phyloP scores from a whole-genome alignment of 2,797 vertebrate species.

The Pantherophis alleghaniensis region DNA sequence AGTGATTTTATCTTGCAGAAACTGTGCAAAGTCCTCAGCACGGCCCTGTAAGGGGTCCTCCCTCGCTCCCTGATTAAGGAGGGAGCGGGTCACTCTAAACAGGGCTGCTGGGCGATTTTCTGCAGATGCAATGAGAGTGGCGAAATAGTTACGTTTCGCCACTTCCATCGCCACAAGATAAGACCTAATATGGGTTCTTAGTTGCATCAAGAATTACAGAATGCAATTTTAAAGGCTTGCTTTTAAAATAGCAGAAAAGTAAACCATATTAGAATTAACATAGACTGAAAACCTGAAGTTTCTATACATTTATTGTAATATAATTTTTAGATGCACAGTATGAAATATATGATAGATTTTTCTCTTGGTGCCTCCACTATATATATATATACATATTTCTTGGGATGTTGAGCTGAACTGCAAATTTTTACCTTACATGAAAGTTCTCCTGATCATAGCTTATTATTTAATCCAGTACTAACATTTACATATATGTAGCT shows the following conservation, averaged over 20 bases:
- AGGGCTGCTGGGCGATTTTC: too few species aligned
- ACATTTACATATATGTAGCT: not conserved
- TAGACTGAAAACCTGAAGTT: not conserved
- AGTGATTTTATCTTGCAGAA: too few species aligned
- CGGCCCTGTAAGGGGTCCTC: too few species aligned
- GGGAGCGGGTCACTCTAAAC: too few species aligned
- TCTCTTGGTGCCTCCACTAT: not conserved
- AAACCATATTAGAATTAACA: not conserved
- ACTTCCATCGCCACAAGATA: too few species aligned
- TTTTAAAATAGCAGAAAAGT: not conserved
- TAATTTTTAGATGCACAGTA: not conserved
- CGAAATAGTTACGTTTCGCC: too few species aligned
- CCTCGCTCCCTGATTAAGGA: too few species aligned
- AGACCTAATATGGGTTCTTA: too few species aligned
- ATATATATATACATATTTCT: not conserved
- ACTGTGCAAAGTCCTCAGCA: too few species aligned
- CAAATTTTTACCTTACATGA: not conserved
- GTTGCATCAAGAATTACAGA: not conserved
- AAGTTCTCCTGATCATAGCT: not conserved
- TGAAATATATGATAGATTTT: not conserved
- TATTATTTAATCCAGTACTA: not conserved
- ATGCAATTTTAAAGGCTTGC: not conserved
- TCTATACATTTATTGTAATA: not conserved
- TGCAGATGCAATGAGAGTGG: too few species aligned
- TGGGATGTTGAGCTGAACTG: not conserved